Evolutionary conservation across 2,113 vertebrate genomes (phyloP), one percentile per base, ranked within the genome.

Genomic region (Sebastes schlegelii): DNA sequence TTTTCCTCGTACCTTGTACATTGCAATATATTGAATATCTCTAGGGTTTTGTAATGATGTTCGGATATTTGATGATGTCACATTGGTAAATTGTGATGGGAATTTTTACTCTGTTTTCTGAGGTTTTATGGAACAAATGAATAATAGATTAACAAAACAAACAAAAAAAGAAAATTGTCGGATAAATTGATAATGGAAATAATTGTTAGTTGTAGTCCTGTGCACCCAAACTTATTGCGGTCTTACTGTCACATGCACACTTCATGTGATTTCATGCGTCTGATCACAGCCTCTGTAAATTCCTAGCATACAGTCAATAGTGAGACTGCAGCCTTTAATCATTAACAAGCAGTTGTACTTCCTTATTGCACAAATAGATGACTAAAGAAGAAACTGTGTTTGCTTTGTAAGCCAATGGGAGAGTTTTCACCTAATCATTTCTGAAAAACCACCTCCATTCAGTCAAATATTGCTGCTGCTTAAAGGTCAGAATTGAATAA

Each of bases 271-370:
- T 19, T 16, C 8, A 16, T 11, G 1, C 21, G 70, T 43, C 17
- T 42, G 49, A 58, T 70, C 21, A 34, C 52, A 19, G 12, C 4
- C 4, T 11, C 19, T 1, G 13, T 23, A 8, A n/a, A 54, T 48
- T 57, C 4, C 21, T 2, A 5, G 3, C 5, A 5, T 13, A 1
- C 4, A 48, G 51, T 73, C 46, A 49, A 13, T 6, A 6, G 2
- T 8, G 49, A 55, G 0, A 1, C 11, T 23, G 17, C 0, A 52
- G 21, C 8, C 11, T 62, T n/a, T 46, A 8, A 43, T 57, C 40
- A 52, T 46, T 67, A 58, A n/a, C 13, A 1, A n/a, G 40, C 67
- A 45, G 16, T 26, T 69, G 11, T 7, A 70, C 79, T 88, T 91
- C 85, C 65, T 23, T 4, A 1, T 80, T 1, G 0, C 6, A 2